Evolutionary conservation across 2,113 vertebrate genomes (phyloP), one percentile per base, ranked within the genome.

Genomic region (Argyrosomus japonicus): DNA sequence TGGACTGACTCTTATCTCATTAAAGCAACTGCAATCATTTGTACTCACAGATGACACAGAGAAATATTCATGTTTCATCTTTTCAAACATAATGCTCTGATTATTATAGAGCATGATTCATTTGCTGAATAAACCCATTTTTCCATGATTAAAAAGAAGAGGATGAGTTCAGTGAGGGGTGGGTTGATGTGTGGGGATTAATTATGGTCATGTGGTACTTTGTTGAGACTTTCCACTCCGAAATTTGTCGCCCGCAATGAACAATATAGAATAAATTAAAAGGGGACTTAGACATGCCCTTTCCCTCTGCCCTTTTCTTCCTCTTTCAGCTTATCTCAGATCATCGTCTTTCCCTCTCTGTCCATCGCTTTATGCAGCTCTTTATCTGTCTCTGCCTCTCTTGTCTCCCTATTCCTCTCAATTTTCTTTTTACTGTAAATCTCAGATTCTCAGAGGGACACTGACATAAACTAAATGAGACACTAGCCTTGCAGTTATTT

Each of bases 111-210:
- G 67, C 23, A 50, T 18, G 6, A 75, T 83, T 83, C 40, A 82
- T 86, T 86, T 85, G 23, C 56, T n/a, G 67, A 4, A 68, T 73
- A 89, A 89, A 88, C 47, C 50, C 12, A 60, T 69, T 88, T 88
- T 81, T 82, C 47, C 73, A 65, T 89, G 75, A 88, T 90, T 87
- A 90, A 84, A 83, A 84, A 58, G 68, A 51, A 3, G 40, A 73
- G 29, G 54, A 77, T 61, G 23, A 27, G 60, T 84, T 83, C 70
- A 84, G 29, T 58, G 67, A 85, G 82, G 64, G 73, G 69, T 69
- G 64, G 51, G 58, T 69, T 77, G 73, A 85, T 79, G 77, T 76
- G 58, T 63, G 53, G 23, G 84, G 70, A 85, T 87, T 88, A 79
- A 82, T 86, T 82, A 84, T 68, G 70, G 21, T 82, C 75, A 85